phyloP scores from a whole-genome alignment of 1,140 invertebrate species.

The Hylaeus anthracinus region DNA sequence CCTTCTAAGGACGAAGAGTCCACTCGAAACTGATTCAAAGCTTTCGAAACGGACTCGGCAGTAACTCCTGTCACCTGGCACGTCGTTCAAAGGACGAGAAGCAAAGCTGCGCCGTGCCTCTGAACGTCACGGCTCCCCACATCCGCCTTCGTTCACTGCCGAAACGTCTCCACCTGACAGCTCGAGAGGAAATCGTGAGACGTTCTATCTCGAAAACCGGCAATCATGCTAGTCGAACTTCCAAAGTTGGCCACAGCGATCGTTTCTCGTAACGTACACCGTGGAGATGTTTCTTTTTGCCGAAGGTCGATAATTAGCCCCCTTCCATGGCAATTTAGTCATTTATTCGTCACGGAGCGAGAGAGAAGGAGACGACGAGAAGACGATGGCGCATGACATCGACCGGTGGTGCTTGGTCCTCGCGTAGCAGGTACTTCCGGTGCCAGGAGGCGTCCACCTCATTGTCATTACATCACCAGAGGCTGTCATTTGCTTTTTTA shows the following conservation, averaged over 20 bases:
- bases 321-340: slow-evolving; percentile 60
- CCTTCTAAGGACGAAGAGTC: too few species aligned
- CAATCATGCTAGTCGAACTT: slow-evolving; percentile 44
- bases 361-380: slow-evolving; percentile 16
- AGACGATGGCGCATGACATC: slow-evolving; percentile 53
- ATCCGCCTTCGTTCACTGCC: neutral
- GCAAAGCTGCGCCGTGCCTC: neutral
- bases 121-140: neutral
- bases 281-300: slow-evolving; percentile 36
- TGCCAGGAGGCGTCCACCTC: slow-evolving; percentile 58
- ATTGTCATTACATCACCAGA: slow-evolving; percentile 70
- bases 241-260: slow-evolving; percentile 24
- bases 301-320: slow-evolving; percentile 60
- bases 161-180: slow-evolving; percentile 34
- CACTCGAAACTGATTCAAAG: too few species aligned
- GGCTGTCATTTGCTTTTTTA: slow-evolving; percentile 67
- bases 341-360: slow-evolving; percentile 55
- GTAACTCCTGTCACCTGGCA: neutral
- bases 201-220: slow-evolving; percentile 31
- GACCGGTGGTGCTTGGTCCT: slow-evolving; percentile 47
- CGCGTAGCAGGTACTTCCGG: slow-evolving; percentile 61
- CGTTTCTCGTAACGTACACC: neutral
- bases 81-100: neutral
- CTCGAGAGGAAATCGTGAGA: slow-evolving; percentile 25
- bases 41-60: too few species aligned